Evolutionary conservation across 1,140 invertebrate genomes (phyloP).

Genomic region (Onthophagus taurus): DNA sequence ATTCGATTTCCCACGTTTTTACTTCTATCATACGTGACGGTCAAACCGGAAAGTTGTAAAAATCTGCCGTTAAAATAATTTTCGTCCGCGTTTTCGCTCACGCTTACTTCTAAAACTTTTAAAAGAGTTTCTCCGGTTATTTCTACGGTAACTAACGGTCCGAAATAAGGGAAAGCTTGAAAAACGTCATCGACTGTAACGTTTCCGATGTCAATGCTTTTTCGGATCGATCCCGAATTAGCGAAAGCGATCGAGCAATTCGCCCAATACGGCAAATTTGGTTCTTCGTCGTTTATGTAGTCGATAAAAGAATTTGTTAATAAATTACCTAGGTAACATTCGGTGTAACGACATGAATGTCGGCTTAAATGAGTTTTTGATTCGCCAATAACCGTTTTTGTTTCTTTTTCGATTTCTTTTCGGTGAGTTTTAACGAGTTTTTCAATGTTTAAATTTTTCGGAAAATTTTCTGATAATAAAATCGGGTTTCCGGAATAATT

Average conservation of each 20-base stretch:
- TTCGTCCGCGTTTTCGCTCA: conserved; percentile 39
- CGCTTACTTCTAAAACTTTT: conserved; percentile 45
- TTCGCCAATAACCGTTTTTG: too few relatives aligned
- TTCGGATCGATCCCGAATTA: conserved; percentile 59
- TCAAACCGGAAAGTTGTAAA: conserved; percentile 51
- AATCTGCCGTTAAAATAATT: conserved; percentile 46
- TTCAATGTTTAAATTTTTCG: too few relatives aligned
- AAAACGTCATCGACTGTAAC: conserved; percentile 42
- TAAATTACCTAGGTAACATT: conserved; percentile 82
- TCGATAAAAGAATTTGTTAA: conserved; percentile 63
- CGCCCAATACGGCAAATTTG: conserved; percentile 51
- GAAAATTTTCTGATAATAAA: too few relatives aligned
- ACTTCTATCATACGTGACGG: conserved; percentile 44
- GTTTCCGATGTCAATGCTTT: conserved; percentile 35
- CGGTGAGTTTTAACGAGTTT: too few relatives aligned
- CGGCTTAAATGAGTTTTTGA: too few relatives aligned
- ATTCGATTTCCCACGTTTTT: conserved; percentile 41
- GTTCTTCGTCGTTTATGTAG: conserved; percentile 39
- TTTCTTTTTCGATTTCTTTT: too few relatives aligned
- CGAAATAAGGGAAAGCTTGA: conserved; percentile 45
- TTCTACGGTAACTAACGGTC: conserved; percentile 41
- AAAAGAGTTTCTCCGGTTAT: conserved; percentile 43
- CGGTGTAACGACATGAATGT: conserved; percentile 59
- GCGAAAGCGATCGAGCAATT: conserved; percentile 63
- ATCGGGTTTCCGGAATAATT: too few relatives aligned